These are phyloP conservation scores for Asobara japonica DNA, from an alignment of 1,140 invertebrate species.

Conservation along the genomic window DNA sequence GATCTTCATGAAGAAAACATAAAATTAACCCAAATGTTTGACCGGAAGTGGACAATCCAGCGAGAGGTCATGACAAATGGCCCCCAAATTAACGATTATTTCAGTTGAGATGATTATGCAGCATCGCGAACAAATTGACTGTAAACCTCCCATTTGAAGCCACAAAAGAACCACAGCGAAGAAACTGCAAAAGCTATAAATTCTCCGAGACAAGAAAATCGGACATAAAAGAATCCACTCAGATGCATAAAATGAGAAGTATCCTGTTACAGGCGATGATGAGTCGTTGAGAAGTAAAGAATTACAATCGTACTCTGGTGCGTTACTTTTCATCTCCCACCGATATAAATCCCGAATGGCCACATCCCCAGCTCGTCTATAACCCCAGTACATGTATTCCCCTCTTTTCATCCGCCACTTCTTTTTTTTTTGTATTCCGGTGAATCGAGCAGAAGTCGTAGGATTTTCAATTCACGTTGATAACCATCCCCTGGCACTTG, in stretches of 20 bases:
- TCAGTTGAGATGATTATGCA: too few relatives aligned
- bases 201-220: background rate
- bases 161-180: too few relatives aligned
- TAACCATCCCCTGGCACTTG: conserved; percentile 25
- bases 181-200: background rate
- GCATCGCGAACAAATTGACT: too few relatives aligned
- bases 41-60: too few relatives aligned
- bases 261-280: background rate
- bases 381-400: background rate
- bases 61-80: too few relatives aligned
- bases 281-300: background rate
- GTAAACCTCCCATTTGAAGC: too few relatives aligned
- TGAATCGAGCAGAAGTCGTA: conserved; percentile 17
- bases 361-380: background rate
- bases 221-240: background rate
- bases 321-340: conserved; percentile 4
- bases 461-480: conserved; percentile 29
- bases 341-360: conserved; percentile 15
- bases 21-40: too few relatives aligned
- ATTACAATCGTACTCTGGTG: background rate
- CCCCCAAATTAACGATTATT: too few relatives aligned
- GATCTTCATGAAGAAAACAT: too few relatives aligned
- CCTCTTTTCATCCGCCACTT: background rate
- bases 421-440: conserved; percentile 1
- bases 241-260: background rate